phyloP scores from a whole-genome alignment of 2,113 vertebrate genomes.

The Variabilichromis moorii region DNA sequence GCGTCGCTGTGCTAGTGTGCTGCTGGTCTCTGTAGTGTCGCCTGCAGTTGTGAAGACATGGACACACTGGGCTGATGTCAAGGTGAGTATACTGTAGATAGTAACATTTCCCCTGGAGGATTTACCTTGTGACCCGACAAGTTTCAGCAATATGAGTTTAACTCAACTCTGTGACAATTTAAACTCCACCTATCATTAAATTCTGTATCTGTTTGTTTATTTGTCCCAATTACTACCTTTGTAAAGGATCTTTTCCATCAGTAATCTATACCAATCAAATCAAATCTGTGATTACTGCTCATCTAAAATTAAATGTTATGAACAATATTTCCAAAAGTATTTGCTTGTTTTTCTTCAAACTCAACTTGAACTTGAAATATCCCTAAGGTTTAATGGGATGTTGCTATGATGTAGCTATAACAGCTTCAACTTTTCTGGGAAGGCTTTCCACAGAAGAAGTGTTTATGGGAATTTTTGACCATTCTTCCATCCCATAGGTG shows the following conservation, averaged over 20 bases:
- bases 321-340: background rate
- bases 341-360: background rate
- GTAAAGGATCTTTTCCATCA: too few relatives aligned
- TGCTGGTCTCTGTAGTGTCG: conserved; percentile 72
- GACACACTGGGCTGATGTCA: conserved; percentile 38
- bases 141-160: background rate
- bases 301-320: background rate
- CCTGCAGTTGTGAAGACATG: conserved; percentile 71
- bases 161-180: background rate
- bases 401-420: background rate
- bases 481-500: background rate
- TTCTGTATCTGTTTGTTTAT: background rate
- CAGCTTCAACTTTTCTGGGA: background rate
- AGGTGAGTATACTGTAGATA: background rate
- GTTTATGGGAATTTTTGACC: background rate
- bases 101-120: background rate
- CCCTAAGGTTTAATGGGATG: background rate
- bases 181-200: background rate
- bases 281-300: background rate
- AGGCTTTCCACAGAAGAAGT: background rate
- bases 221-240: background rate
- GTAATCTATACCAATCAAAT: background rate
- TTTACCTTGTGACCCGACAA: background rate
- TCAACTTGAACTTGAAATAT: background rate
- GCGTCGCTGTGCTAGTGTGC: conserved; percentile 72